Evolutionary conservation across 2,113 vertebrate genomes (phyloP), one percentile per base, ranked within the genome.

Genomic region (Nanorana parkeri): DNA sequence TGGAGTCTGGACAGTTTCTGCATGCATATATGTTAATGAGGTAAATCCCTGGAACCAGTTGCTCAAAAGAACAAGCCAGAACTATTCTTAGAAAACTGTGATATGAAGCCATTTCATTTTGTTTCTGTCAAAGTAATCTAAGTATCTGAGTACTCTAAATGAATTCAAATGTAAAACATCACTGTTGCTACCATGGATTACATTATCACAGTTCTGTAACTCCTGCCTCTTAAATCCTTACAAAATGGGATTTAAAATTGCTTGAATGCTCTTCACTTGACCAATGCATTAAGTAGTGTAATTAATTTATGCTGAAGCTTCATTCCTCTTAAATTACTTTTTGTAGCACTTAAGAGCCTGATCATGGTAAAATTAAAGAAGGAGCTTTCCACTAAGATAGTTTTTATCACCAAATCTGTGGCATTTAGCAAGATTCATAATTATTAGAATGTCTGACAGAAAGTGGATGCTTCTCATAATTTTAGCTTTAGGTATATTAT

Each of bases 361-460:
- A 56, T 74, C 71, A 41, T 20, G n/a, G 56, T 32, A n/a, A 74
- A 60, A 74, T 74, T 4, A 60, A 58, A 73, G 20, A n/a, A 24
- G 28, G 51, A 60, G 87, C 85, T 87, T 87, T 87, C 76, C 84
- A 68, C 71, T 71, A 63, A 69, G 73, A 88, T 65, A 24, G 82
- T 79, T 72, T 73, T 86, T 66, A 83, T 86, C 84, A 81, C 65
- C 81, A 78, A 79, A 83, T 72, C 80, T 76, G 81, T 88, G 81
- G 84, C 86, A 83, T 86, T 88, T 84, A 85, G 82, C 77, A 86
- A 85, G 69, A 72, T 66, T 68, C 68, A 68, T 73, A 72, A 85
- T 74, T 89, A 81, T 60, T 80, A 80, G 81, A 87, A 83, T 4
- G 23, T 55, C 78, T 86, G 88, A 86, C 47, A 68, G 20, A 87